These are phyloP conservation scores for Drosophila anomalipes DNA, from an alignment of 2,888 invertebrate genomes.

Conservation along the genomic window DNA sequence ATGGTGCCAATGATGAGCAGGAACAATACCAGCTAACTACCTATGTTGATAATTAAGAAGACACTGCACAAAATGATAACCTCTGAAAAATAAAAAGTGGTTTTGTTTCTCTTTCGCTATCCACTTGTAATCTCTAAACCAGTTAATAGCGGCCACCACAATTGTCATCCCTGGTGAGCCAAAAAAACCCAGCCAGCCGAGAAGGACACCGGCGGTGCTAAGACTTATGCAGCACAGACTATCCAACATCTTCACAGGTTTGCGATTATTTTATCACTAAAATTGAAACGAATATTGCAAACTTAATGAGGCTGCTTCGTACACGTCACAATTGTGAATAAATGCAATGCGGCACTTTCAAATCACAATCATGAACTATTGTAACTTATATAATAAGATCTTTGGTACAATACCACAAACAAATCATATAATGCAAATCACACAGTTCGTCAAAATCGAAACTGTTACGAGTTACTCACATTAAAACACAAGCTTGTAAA, in stretches of 20 bases:
- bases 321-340: slow-evolving; percentile 24
- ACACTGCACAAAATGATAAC: slow-evolving; percentile 53
- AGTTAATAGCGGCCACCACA: slow-evolving; percentile 26
- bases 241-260: slow-evolving; percentile 53
- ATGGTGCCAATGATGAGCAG: slow-evolving; percentile 76
- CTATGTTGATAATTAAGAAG: slow-evolving; percentile 1
- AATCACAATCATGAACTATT: background rate
- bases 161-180: slow-evolving; percentile 67
- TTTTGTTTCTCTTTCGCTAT: slow-evolving; percentile 17
- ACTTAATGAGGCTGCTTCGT: background rate
- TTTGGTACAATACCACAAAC: no score
- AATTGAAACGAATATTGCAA: background rate
- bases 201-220: slow-evolving; percentile 79
- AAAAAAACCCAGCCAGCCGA: slow-evolving; percentile 82
- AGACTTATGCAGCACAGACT: slow-evolving; percentile 77
- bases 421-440: no score
- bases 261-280: background rate
- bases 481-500: background rate
- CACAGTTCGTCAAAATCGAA: background rate
- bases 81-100: no score
- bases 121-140: slow-evolving; percentile 18
- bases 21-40: slow-evolving; percentile 71
- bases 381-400: background rate
- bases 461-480: background rate
- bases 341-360: background rate